phyloP scores from a whole-genome alignment of 2,888 invertebrate species.

The Encarsia formosa region DNA sequence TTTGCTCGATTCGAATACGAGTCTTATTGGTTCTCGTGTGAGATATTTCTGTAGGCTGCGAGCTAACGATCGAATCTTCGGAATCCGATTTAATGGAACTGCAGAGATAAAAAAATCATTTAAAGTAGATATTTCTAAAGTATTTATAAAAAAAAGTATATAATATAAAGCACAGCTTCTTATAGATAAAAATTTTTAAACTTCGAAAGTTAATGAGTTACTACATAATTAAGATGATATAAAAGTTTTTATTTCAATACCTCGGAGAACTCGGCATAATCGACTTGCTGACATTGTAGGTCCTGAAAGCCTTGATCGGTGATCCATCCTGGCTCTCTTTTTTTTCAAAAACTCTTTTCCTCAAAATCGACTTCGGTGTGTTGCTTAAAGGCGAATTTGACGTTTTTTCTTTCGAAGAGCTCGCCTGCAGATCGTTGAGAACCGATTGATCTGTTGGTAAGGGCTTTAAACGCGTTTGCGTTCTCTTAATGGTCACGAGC shows the following conservation, averaged over 20 bases:
- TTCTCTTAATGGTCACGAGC: not conserved
- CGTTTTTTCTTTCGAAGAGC: not conserved
- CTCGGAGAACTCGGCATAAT: not conserved
- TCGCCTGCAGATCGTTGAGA: not conserved
- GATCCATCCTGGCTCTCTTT: constrained; percentile 16
- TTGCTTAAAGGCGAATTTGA: constrained; percentile 4
- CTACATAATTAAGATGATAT: no score
- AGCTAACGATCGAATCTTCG: constrained; percentile 37
- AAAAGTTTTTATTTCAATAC: no score
- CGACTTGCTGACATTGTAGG: constrained; percentile 27
- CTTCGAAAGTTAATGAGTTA: no score
- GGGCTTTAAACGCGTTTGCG: not conserved
- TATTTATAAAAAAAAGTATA: no score
- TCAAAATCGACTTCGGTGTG: constrained; percentile 19
- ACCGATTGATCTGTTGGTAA: not conserved
- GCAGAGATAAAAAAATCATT: constrained; percentile 13
- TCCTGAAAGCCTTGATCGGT: constrained; percentile 33
- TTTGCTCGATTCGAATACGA: constrained; percentile 18
- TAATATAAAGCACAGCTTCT: no score
- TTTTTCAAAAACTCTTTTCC: constrained; percentile 26
- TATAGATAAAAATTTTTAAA: no score
- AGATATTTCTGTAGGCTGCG: constrained; percentile 2
- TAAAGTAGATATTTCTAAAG: not conserved
- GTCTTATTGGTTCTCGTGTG: constrained; percentile 10
- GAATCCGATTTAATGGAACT: constrained; percentile 42